Percentiles rank a stretch among this genome's conserved stretches.
Conservation (phyloP, 2,888 invertebrate genomes). For the Biston stratarius region DNA sequence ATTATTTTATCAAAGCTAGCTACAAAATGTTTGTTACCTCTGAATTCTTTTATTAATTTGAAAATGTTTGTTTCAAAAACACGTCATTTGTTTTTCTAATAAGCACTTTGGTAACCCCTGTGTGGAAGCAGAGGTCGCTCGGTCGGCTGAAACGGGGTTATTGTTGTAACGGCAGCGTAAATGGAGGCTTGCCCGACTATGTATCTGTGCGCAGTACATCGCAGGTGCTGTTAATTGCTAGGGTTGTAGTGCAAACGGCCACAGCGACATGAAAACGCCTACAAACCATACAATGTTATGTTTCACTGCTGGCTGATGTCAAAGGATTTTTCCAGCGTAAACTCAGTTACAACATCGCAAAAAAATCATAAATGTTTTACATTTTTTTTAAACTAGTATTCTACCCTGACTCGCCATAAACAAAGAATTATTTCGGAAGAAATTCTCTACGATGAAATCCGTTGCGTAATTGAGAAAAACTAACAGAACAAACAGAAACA, state of each 20-base stretch:
- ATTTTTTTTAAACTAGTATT: too few relatives aligned
- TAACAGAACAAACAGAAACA: too few relatives aligned
- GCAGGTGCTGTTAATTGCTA: constrained; percentile 69
- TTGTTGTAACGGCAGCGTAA: constrained; percentile 68
- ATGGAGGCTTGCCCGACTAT: constrained; percentile 56
- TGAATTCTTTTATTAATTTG: too few relatives aligned
- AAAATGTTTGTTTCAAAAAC: too few relatives aligned
- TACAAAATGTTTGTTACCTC: too few relatives aligned
- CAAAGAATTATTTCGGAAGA: too few relatives aligned
- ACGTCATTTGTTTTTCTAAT: too few relatives aligned
- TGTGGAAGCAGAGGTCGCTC: constrained; percentile 44
- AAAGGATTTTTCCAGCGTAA: constrained; percentile 51
- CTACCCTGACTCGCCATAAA: too few relatives aligned
- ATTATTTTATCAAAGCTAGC: too few relatives aligned
- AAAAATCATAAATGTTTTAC: background rate
- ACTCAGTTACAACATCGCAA: constrained; percentile 29
- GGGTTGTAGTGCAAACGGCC: constrained; percentile 59
- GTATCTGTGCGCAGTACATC: constrained; percentile 47
- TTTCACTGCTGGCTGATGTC: constrained; percentile 56
- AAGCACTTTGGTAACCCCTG: too few relatives aligned
- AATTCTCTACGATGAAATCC: too few relatives aligned
- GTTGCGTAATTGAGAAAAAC: too few relatives aligned
- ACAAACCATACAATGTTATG: constrained; percentile 58
- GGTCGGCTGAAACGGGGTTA: constrained; percentile 55
- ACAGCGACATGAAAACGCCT: constrained; percentile 50